Conservation (phyloP, 2,888 invertebrate species). For the Cremastinae sp. region DNA sequence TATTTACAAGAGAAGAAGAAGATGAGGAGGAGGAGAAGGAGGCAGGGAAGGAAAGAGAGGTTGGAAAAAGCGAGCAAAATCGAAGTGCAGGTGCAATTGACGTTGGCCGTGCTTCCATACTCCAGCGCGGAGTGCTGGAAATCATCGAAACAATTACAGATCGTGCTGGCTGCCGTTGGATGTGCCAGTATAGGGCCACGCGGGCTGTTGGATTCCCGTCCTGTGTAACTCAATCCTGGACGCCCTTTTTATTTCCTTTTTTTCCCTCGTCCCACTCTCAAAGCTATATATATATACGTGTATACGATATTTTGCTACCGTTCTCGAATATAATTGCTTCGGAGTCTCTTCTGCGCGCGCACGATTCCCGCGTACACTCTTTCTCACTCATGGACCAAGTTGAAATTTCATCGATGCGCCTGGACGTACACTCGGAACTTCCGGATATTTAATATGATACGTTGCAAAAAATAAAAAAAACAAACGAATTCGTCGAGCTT, state of each 20-base stretch:
- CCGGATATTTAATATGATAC: not conserved
- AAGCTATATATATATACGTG: too few species aligned
- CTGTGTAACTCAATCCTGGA: conserved; percentile 46
- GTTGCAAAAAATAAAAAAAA: too few species aligned
- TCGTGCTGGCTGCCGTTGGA: conserved; percentile 45
- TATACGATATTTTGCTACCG: conserved; percentile 68
- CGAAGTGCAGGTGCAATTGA: conserved; percentile 76
- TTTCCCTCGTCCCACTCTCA: not conserved
- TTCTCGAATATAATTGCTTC: conserved; percentile 71
- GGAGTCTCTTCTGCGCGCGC: conserved; percentile 45
- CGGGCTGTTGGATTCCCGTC: conserved; percentile 38
- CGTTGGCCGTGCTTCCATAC: conserved; percentile 54
- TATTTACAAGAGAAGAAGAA: conserved; percentile 12
- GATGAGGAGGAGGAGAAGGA: not conserved
- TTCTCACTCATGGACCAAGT: not conserved
- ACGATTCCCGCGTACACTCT: not conserved
- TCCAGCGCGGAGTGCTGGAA: conserved; percentile 59
- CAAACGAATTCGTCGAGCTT: too few species aligned
- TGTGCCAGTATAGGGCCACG: conserved; percentile 45
- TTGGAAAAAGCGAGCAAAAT: conserved; percentile 74
- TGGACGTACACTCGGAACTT: not conserved
- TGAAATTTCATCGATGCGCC: not conserved
- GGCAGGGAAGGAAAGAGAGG: conserved; percentile 57
- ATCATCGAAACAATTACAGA: conserved; percentile 76
- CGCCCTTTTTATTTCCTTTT: not conserved